Conservation (phyloP, 2,888 invertebrate species). For the Drosophila falleni region DNA sequence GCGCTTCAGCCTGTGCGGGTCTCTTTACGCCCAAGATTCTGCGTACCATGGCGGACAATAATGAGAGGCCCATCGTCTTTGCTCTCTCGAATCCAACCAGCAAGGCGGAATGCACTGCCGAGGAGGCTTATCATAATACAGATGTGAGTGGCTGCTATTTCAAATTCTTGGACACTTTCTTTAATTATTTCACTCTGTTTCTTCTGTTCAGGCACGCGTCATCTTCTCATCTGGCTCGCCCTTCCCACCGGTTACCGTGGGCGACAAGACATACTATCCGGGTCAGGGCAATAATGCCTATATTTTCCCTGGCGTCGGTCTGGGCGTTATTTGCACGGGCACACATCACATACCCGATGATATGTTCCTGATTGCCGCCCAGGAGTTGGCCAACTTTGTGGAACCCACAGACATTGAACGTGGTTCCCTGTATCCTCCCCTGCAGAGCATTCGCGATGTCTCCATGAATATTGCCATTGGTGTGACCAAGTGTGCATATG, state of each 20-base stretch:
- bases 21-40: conserved; percentile 96
- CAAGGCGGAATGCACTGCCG: conserved; percentile 99
- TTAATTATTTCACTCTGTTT: background rate
- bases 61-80: conserved; percentile 96
- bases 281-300: conserved; percentile 99
- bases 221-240: conserved; percentile 99
- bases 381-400: conserved; percentile 93
- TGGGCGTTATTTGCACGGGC: conserved; percentile 96
- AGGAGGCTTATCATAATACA: conserved; percentile 95
- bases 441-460: conserved; percentile 93
- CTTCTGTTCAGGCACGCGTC: conserved; percentile 90
- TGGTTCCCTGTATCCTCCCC: conserved; percentile 97
- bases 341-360: conserved; percentile 97
- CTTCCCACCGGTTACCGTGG: conserved; percentile 93
- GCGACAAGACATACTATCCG: conserved; percentile 93
- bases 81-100: conserved; percentile 99
- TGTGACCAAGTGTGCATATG: conserved; percentile 95
- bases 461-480: conserved; percentile 95
- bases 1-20: conserved; percentile 96
- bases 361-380: conserved; percentile 97
- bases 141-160: conserved; percentile 88
- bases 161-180: background rate
- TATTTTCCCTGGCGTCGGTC: conserved; percentile 97
- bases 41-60: conserved; percentile 93
- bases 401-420: conserved; percentile 91